Conservation (phyloP, 2,888 invertebrate genomes). For the Pimpla rufipes region DNA sequence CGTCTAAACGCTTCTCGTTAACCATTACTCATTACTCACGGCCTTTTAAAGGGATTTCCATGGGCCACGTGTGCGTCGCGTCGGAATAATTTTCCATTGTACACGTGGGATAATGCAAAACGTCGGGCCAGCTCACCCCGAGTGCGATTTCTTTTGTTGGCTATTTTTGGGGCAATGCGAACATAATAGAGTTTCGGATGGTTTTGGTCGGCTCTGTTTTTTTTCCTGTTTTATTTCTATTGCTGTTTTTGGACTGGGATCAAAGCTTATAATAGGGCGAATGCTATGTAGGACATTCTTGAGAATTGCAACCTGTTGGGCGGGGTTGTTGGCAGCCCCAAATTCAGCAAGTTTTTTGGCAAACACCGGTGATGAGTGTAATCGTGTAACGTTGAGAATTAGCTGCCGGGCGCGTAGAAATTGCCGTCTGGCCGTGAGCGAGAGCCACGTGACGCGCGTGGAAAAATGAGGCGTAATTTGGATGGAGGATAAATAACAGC, state of each 20-base stretch:
- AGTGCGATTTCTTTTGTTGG: constrained; percentile 1
- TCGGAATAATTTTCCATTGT: constrained; percentile 59
- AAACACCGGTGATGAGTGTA: background rate
- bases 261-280: background rate
- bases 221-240: background rate
- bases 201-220: background rate
- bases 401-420: background rate
- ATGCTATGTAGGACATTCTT: constrained; percentile 2
- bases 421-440: background rate
- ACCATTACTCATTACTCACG: constrained; percentile 63
- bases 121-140: constrained; percentile 43
- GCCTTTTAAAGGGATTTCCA: constrained; percentile 67
- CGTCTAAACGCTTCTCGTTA: constrained; percentile 62
- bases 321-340: background rate
- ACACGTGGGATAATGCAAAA: constrained; percentile 21
- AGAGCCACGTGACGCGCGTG: background rate
- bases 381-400: background rate
- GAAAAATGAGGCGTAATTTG: constrained; percentile 23
- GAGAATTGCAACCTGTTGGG: background rate
- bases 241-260: constrained; percentile 38
- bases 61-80: constrained; percentile 38
- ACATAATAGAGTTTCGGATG: background rate
- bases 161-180: constrained; percentile 3
- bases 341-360: constrained; percentile 7
- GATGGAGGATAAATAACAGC: constrained; percentile 46